These are phyloP conservation scores for Nothoprocta perdicaria DNA, from an alignment of 2,113 vertebrate species.

Conservation along the genomic window DNA sequence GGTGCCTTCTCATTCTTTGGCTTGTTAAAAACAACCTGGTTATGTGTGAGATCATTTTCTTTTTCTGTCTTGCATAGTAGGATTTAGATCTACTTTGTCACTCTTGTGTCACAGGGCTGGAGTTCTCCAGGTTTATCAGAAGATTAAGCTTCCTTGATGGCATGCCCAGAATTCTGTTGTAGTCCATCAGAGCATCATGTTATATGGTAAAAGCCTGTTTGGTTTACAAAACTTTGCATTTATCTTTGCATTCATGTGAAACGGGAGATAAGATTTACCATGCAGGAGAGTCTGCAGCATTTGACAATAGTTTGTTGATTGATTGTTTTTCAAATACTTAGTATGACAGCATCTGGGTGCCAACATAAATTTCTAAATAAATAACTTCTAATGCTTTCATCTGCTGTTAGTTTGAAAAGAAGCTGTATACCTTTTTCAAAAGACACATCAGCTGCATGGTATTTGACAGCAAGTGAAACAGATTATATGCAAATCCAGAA, in stretches of 20 bases:
- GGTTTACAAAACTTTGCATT: not conserved
- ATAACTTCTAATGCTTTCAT: not conserved
- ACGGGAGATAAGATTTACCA: not conserved
- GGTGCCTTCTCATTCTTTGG: not conserved
- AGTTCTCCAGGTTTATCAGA: not conserved
- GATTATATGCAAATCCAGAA: conserved; percentile 31
- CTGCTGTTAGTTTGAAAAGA: not conserved
- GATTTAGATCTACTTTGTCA: not conserved
- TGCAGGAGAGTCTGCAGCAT: not conserved
- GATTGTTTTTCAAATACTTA: not conserved
- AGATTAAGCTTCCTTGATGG: not conserved
- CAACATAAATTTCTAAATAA: not conserved
- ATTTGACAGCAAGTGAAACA: conserved; percentile 23
- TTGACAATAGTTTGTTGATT: not conserved
- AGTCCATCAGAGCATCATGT: not conserved
- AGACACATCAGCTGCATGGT: not conserved
- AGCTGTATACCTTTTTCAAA: not conserved
- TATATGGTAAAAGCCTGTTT: not conserved
- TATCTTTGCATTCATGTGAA: not conserved
- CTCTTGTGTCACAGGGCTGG: not conserved
- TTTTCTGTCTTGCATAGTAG: not conserved
- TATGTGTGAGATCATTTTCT: not conserved
- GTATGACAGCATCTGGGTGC: not conserved
- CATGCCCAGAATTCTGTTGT: not conserved
- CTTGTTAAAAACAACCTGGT: not conserved